Evolutionary conservation across 2,113 vertebrate genomes (phyloP), one percentile per base, ranked within the genome.

Genomic region (Guaruba guarouba): DNA sequence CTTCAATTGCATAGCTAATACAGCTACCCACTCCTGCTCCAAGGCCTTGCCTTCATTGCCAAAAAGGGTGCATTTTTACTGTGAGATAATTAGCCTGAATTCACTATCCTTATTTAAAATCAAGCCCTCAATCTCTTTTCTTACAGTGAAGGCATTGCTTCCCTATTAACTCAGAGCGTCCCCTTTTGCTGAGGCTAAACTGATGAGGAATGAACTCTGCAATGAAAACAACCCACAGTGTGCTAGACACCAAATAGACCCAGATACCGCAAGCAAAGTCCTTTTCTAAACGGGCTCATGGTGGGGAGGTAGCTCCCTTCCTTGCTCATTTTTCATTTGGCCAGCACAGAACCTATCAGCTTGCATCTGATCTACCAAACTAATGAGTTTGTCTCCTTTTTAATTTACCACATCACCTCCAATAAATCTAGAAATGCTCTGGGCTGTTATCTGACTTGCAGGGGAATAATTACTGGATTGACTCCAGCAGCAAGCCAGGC

Each of bases 21-120:
- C 12, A 71, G 64, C 83, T 89, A 31, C 69, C 18, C 13, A 0
- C 35, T 64, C 67, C 84, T 90, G 75, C 87, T 92, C 74, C 87
- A 63, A 67, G 28, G 68, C 31, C 75, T 67, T 82, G 59, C n/a
- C 52, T 86, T 85, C 76, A 93, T 86, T 94, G 95, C 96, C 93
- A 96, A 96, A 96, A 95, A 97, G 95, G 93, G 93, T 94, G 93
- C 91, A 88, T 67, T 95, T 95, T 82, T 92, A 90, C 79, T 74
- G 59, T 80, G 35, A 33, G n/a, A 49, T 83, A 93, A 94, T 95
- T 88, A 87, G 49, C 24, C 29, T 46, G 49, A 83, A 91, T 92
- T 89, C 87, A 69, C 52, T 35, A 54, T 35, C 78, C 78, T 79
- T 84, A 55, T 80, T 84, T 87, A 37, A 94, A 92, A 71, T 55